Evolutionary conservation across 2,797 vertebrate genomes (phyloP).

Genomic region (Typhlichthys subterraneus): DNA sequence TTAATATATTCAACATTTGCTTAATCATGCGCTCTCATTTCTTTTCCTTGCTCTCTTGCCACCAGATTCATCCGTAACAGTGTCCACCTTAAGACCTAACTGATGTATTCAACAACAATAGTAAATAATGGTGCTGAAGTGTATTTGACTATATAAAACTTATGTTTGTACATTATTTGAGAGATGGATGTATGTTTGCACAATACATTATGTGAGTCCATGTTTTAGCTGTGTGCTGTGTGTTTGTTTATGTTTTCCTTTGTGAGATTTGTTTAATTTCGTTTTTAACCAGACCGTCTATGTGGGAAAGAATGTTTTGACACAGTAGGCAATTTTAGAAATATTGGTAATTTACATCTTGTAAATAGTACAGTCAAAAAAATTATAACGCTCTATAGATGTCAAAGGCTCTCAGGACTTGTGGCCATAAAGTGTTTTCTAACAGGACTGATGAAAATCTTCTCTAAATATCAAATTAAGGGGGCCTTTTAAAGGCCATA

Average conservation of each 20-base stretch:
- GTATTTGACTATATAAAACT: constrained; percentile 71
- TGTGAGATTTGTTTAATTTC: constrained; percentile 37
- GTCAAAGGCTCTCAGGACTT: constrained; percentile 66
- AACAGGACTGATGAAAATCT: constrained; percentile 45
- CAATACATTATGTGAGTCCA: constrained; percentile 74
- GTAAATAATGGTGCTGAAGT: constrained; percentile 84
- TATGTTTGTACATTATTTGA: constrained; percentile 82
- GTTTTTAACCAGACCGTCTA: constrained; percentile 46
- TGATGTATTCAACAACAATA: constrained; percentile 79
- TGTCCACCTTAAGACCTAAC: constrained; percentile 62
- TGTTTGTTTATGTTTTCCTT: constrained; percentile 56
- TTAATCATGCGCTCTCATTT: neutral
- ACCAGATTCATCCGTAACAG: constrained; percentile 59
- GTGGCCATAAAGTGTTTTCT: constrained; percentile 51
- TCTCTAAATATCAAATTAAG: constrained; percentile 48
- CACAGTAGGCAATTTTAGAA: constrained; percentile 52
- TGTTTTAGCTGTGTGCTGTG: constrained; percentile 72
- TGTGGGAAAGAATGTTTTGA: constrained; percentile 59
- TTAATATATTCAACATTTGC: too few species aligned
- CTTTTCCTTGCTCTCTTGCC: constrained; percentile 23
- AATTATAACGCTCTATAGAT: constrained; percentile 63
- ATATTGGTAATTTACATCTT: constrained; percentile 63
- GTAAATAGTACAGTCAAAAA: constrained; percentile 66
- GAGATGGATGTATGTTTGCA: constrained; percentile 79
- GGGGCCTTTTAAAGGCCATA: constrained; percentile 44